A percentile compares a stretch with the other conserved stretches of the same genome.
These are phyloP conservation scores for Poicephalus gulielmi DNA, from an alignment of 2,113 vertebrate genomes.

Conservation along the genomic window DNA sequence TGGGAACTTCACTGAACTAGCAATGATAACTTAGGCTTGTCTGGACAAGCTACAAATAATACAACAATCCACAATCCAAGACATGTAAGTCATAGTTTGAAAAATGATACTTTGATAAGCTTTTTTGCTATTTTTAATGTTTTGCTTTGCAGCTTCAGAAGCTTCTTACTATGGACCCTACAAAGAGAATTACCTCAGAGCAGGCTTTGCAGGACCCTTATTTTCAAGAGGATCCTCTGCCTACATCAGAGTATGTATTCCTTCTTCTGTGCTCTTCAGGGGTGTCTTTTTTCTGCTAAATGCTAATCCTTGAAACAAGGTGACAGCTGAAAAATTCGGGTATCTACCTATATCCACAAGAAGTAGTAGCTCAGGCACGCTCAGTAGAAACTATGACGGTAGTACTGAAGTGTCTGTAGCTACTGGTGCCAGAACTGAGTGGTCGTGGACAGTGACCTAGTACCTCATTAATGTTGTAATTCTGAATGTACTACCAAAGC, in stretches of 20 bases:
- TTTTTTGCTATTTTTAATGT: constrained; percentile 27
- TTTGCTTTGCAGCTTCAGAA: constrained; percentile 88
- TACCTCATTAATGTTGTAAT: fast-evolving
- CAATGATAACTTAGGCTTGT: not conserved
- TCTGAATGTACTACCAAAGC: not conserved
- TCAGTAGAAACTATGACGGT: not conserved
- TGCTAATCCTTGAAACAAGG: not conserved
- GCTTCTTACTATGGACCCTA: constrained; percentile 98
- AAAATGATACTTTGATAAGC: constrained; percentile 20
- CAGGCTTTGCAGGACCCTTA: constrained; percentile 96
- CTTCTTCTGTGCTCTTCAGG: not conserved
- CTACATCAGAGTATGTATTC: constrained; percentile 89
- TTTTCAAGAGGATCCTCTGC: constrained; percentile 96
- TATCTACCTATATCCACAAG: not conserved
- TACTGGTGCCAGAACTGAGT: not conserved
- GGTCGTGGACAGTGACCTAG: not conserved
- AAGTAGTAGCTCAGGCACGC: not conserved
- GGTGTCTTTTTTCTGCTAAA: not conserved
- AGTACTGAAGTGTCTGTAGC: not conserved
- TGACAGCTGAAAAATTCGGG: not conserved
- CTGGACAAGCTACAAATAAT: not conserved
- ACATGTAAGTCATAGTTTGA: not conserved
- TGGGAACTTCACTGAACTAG: not conserved
- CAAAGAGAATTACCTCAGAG: constrained; percentile 97
- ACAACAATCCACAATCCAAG: not conserved